Percentiles rank a stretch among this genome's conserved stretches.
Conservation (phyloP, 2,888 invertebrate species). For the Tipula lateralis region DNA sequence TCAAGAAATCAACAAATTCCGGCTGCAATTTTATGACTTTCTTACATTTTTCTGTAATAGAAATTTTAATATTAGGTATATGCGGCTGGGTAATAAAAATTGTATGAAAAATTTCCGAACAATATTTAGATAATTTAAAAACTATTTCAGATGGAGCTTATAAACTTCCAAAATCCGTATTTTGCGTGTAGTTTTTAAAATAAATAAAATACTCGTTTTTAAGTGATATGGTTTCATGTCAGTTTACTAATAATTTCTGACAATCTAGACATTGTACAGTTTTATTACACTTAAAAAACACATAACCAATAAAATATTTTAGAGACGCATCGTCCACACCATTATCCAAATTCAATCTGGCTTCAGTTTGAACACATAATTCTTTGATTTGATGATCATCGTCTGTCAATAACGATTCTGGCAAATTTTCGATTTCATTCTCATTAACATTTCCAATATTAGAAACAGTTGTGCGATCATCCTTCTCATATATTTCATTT, state of each 20-base stretch:
- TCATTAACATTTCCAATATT: too few species aligned
- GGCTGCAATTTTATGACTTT: too few species aligned
- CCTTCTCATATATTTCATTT: not conserved
- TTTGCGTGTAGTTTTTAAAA: not conserved
- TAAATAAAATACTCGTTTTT: too few species aligned
- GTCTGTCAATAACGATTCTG: not conserved
- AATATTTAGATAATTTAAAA: not conserved
- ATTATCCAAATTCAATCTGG: not conserved
- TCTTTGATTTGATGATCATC: not conserved
- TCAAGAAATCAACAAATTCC: too few species aligned
- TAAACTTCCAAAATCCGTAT: not conserved
- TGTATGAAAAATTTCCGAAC: not conserved
- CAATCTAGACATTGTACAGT: not conserved
- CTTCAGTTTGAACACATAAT: not conserved
- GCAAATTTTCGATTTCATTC: too few species aligned
- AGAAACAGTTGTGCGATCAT: too few species aligned
- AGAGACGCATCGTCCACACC: too few species aligned
- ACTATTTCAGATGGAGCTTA: not conserved
- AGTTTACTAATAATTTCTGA: not conserved
- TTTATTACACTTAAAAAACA: not conserved
- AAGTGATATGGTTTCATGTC: not conserved
- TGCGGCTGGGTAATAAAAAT: not conserved
- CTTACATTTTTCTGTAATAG: too few species aligned
- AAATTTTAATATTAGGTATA: not conserved
- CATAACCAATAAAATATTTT: not conserved